phyloP scores from a whole-genome alignment of 2,888 invertebrate species.

The Sphinx pinastri region DNA sequence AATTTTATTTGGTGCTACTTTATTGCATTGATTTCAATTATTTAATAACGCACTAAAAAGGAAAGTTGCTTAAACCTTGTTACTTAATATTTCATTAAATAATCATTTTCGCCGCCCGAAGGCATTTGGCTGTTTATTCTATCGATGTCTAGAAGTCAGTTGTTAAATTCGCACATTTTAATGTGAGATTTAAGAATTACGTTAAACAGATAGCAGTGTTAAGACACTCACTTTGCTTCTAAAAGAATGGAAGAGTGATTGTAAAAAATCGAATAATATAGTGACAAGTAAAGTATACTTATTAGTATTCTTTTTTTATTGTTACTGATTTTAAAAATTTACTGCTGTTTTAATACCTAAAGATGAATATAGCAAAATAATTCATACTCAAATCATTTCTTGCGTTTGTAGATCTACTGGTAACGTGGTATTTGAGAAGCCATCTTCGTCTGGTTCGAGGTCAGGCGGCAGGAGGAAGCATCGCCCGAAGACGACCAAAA shows the following conservation, averaged over 20 bases:
- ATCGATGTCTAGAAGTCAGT: not conserved
- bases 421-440: slow-evolving; percentile 55
- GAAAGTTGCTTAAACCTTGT: not conserved
- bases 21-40: too few relatives aligned
- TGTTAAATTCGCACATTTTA: not conserved
- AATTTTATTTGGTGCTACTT: too few relatives aligned
- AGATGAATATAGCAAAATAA: too few relatives aligned
- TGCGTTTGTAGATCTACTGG: slow-evolving; percentile 55
- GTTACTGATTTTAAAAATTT: too few relatives aligned
- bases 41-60: not conserved
- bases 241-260: too few relatives aligned
- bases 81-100: not conserved
- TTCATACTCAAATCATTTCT: not conserved
- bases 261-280: too few relatives aligned
- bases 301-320: too few relatives aligned
- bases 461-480: slow-evolving; percentile 68
- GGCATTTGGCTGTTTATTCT: not conserved
- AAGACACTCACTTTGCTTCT: too few relatives aligned
- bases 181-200: too few relatives aligned
- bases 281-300: too few relatives aligned
- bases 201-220: too few relatives aligned
- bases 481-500: slow-evolving; percentile 70
- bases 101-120: slow-evolving; percentile 10
- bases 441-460: slow-evolving; percentile 41
- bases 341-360: too few relatives aligned